Evolutionary conservation across 1,140 invertebrate genomes (phyloP).

Genomic region (Goniozus legneri): DNA sequence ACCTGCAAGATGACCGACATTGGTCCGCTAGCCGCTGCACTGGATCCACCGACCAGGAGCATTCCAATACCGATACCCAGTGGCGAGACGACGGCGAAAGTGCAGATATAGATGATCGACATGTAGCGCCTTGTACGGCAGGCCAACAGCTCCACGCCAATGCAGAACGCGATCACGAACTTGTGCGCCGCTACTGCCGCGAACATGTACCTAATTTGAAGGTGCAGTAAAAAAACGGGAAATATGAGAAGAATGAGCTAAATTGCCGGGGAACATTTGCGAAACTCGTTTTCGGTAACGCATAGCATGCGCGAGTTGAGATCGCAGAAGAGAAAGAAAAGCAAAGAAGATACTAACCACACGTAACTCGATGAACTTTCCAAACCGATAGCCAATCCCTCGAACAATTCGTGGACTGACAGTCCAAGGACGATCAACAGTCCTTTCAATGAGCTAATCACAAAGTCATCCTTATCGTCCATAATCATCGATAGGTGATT

Average conservation of each 20-base stretch:
- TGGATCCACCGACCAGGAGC: conserved; percentile 58
- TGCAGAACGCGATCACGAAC: conserved; percentile 83
- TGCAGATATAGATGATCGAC: conserved; percentile 67
- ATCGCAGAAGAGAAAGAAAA: background rate
- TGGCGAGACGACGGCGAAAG: conserved; percentile 77
- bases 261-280: no score
- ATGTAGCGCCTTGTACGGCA: conserved; percentile 62
- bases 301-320: no score
- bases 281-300: no score
- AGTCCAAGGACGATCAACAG: conserved; percentile 80
- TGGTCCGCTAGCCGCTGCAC: conserved; percentile 58
- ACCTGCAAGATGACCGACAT: conserved; percentile 56
- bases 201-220: conserved; percentile 76
- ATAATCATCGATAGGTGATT: conserved; percentile 47
- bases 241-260: no score
- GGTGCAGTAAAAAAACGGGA: no score
- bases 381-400: conserved; percentile 85
- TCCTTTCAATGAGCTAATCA: conserved; percentile 67
- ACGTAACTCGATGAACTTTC: conserved; percentile 67
- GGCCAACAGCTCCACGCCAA: conserved; percentile 74
- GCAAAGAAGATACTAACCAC: conserved; percentile 54
- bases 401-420: conserved; percentile 87
- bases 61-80: conserved; percentile 71
- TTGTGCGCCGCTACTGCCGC: conserved; percentile 85
- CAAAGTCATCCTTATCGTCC: conserved; percentile 52